Base-by-base conservation (phyloP, 1,140 invertebrate genomes). In the Caenorhabditis remanei region DNA sequence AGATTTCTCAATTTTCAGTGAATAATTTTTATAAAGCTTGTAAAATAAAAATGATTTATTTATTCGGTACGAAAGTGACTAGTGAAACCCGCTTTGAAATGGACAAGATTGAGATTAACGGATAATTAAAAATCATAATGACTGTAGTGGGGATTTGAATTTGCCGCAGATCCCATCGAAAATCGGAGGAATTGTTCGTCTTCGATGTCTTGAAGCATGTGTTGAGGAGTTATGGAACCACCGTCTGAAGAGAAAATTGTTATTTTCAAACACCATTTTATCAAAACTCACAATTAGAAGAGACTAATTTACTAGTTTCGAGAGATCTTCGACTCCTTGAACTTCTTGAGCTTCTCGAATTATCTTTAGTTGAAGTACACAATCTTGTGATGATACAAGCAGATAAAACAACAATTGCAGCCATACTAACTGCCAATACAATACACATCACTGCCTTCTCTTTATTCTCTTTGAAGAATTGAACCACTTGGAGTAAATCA, bases 401-500 rank as follows among this genome's bases (percentile, higher is more conserved):
- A 1, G 63, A 50, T 9, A 82, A 21, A 0, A 87, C 19, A 0
- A 87, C 56, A 71, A 84, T 87, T 4, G 82, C 50, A 43, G 86
- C 86, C 41, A 87, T 58, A 43, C 58, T 83, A 24, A 67, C 21
- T 24, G 79, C 53, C n/a, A 87, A 55, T 19, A 82, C 40, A 32
- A 71, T 58, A 55, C 79, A 87, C 43, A 87, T 43, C 14, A 87
- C 21, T 8, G 82, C 75, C 50, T 87, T 87, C 46, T 87, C 86
- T 24, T 84, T 83, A 82, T 87, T 87, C 21, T 87, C 85, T 84
- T 84, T 87, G 40, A 87, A 83, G 48, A 87, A 87, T 43, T 84
- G 79, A 48, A 58, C 55, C 40, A 87, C 82, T 40, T 83, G 61
- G 24, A 84, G n/a, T 1, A 87, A 9, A 32, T 87, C 86, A 48